Evolutionary conservation across 1,140 invertebrate species (phyloP).

Genomic region (Periplaneta americana): DNA sequence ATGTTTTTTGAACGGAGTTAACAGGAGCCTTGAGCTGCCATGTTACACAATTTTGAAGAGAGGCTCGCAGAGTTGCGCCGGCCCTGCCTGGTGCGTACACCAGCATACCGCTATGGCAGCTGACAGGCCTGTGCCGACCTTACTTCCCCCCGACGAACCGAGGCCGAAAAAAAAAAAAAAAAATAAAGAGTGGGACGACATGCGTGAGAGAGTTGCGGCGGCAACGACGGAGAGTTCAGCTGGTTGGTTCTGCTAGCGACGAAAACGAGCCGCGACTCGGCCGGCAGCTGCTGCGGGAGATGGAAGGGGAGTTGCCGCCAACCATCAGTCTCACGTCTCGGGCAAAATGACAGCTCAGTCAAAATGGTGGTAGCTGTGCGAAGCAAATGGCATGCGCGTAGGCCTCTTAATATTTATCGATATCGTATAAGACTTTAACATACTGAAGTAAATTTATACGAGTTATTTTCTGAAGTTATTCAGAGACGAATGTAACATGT

Average conservation of each 20-base stretch:
- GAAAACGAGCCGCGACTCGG: no score
- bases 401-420: no score
- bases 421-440: no score
- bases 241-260: not conserved
- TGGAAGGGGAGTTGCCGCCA: not conserved
- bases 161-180: no score
- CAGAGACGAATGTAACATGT: no score
- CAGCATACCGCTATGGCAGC: not conserved
- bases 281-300: not conserved
- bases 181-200: not conserved
- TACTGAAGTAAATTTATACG: no score
- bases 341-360: not conserved
- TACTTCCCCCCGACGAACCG: not conserved
- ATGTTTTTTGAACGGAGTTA: not conserved
- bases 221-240: not conserved
- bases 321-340: not conserved
- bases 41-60: not conserved
- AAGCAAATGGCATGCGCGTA: no score
- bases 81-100: no score
- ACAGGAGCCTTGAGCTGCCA: not conserved
- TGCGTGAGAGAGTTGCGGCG: not conserved
- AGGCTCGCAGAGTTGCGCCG: no score
- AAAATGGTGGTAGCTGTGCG: not conserved
- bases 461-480: no score
- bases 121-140: not conserved